Evolutionary conservation across 2,797 vertebrate genomes (phyloP).

Genomic region (Lagocephalus sceleratus): DNA sequence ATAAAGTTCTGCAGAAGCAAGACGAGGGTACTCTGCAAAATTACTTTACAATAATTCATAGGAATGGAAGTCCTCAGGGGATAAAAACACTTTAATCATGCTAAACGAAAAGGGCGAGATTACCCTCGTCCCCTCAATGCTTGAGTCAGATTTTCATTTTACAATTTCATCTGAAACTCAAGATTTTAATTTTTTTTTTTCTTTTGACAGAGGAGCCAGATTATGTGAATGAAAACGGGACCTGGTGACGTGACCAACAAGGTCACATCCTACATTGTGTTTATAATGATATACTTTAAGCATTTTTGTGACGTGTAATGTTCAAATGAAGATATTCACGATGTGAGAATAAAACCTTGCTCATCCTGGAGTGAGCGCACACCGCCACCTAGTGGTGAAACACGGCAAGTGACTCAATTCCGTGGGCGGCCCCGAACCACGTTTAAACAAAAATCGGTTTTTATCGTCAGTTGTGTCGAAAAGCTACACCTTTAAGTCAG

Average conservation of each 20-base stretch:
- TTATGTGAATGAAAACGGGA: conserved; percentile 41
- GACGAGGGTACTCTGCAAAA: conserved; percentile 14
- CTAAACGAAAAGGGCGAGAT: too few species aligned
- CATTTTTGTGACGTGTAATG: not conserved
- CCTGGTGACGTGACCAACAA: not conserved
- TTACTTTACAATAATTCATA: not conserved
- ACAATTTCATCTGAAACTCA: too few species aligned
- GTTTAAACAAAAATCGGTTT: too few species aligned
- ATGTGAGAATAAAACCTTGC: conserved; percentile 13
- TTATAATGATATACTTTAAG: not conserved
- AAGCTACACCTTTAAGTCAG: too few species aligned
- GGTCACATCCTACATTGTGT: not conserved
- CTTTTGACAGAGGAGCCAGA: conserved; percentile 34
- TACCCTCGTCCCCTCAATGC: too few species aligned
- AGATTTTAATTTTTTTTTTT: not conserved
- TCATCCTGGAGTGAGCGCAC: not conserved
- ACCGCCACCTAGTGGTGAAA: conserved; percentile 28
- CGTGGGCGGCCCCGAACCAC: too few species aligned
- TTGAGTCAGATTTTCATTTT: too few species aligned
- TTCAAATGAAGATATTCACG: not conserved
- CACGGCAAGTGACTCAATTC: not conserved
- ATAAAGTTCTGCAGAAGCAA: not conserved
- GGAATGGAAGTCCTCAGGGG: not conserved
- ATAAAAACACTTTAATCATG: too few species aligned
- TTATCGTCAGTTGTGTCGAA: too few species aligned